A percentile compares a stretch with the other conserved stretches of the same genome.
Conservation (phyloP, 2,888 invertebrate genomes). For the Phortica okadai region DNA sequence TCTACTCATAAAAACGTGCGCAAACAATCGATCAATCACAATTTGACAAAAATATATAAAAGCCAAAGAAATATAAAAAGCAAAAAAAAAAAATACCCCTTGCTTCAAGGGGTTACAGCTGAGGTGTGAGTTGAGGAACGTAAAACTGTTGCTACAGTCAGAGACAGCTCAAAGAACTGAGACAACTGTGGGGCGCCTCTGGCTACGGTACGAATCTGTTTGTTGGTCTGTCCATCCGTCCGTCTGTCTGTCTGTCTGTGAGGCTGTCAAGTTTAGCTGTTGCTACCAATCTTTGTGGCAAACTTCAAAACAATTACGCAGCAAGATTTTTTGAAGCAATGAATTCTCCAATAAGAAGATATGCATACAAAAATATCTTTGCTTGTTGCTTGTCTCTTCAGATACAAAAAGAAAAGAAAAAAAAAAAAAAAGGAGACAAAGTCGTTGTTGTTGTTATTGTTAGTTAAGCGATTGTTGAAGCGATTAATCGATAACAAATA, state of each 20-base stretch:
- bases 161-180: not conserved
- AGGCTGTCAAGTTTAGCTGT: slow-evolving; percentile 54
- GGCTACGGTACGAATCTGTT: not conserved
- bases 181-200: not conserved
- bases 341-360: not conserved
- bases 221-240: not conserved
- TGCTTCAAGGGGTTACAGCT: not conserved
- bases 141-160: slow-evolving; percentile 43
- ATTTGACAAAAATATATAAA: slow-evolving; percentile 56
- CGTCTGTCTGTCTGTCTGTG: not conserved
- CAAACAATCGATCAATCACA: slow-evolving; percentile 70
- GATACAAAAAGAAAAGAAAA: slow-evolving; percentile 37
- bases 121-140: slow-evolving; percentile 29
- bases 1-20: slow-evolving; percentile 66
- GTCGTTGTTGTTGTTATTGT: slow-evolving; percentile 29
- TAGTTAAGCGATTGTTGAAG: slow-evolving; percentile 52
- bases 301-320: slow-evolving; percentile 70
- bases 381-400: no score
- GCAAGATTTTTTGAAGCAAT: slow-evolving; percentile 57
- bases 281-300: slow-evolving; percentile 66
- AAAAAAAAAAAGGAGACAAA: slow-evolving; percentile 48
- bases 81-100: not conserved
- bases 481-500: slow-evolving; percentile 70
- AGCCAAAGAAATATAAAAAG: not conserved
- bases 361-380: slow-evolving; percentile 18